Evolutionary conservation across 2,888 invertebrate species (phyloP).

Genomic region (Ornithoptera priamus): DNA sequence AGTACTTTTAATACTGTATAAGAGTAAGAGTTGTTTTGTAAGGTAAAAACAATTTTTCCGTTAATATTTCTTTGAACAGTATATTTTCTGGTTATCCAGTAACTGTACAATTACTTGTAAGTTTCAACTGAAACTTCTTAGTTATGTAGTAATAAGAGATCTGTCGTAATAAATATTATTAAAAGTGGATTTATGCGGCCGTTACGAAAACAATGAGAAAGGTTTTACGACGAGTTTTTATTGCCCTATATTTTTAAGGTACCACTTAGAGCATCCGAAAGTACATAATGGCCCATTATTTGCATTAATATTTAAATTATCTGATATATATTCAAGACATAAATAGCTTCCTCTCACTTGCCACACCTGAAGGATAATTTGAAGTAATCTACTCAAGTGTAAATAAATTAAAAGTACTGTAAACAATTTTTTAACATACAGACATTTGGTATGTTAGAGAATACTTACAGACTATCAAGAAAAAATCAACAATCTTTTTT

Average conservation of each 20-base stretch:
- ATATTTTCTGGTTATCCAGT: too few species aligned
- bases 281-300: conserved; percentile 24
- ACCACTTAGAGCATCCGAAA: conserved; percentile 25
- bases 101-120: background rate
- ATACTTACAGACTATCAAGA: too few species aligned
- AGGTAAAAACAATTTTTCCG: too few species aligned
- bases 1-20: too few species aligned
- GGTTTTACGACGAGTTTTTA: conserved; percentile 29
- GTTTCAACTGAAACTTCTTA: background rate
- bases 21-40: too few species aligned
- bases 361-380: background rate
- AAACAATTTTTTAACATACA: background rate
- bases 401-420: background rate
- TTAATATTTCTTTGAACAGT: too few species aligned
- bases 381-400: background rate
- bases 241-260: conserved; percentile 29
- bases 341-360: conserved; percentile 9
- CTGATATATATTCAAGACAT: conserved; percentile 16
- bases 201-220: conserved; percentile 28
- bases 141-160: conserved; percentile 7
- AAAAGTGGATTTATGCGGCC: conserved; percentile 25
- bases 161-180: conserved; percentile 15
- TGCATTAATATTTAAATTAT: conserved; percentile 26
- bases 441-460: background rate
- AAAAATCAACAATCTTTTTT: too few species aligned